Evolutionary conservation across 2,797 vertebrate species (phyloP), one percentile per base, ranked within the genome.

Genomic region (Peromyscus aztecus): DNA sequence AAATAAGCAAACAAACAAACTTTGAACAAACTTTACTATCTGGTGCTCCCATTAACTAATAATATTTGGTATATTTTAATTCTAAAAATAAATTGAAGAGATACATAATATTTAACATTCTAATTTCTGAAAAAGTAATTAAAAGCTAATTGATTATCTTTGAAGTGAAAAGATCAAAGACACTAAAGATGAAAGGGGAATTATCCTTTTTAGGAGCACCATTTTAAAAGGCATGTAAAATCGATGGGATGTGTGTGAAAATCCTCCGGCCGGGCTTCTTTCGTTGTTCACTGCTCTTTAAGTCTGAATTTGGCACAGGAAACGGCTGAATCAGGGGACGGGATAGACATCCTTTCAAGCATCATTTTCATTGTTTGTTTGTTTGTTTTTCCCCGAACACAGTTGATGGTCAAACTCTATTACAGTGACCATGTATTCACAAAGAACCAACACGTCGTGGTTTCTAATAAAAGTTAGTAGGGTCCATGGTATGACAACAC

Each of bases 111-210:
- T 10, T 43, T 67, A 93, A 85, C 61, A 91, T 82, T 89, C 43
- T 63, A 88, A 84, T 92, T 95, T 90, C 40, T 90, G 43, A 77
- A 93, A 90, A 96, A 92, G 59, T 61, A 88, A 94, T 86, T 78
- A 49, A 81, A 91, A 95, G 40, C 52, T 93, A 91, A 89, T 49
- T 86, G 61, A 78, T 93, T 95, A 89, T 94, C 63, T 94, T 94
- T 94, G 71, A 91, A 95, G 49, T 90, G 8, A 43, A 93, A 91
- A 95, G 76, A 91, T 95, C 76, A 94, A 93, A 96, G 81, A 90
- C 76, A 91, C 31, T 73, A 86, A 85, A 82, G 61, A 89, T 63
- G 78, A 92, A 96, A 97, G 78, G 75, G 90, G 89, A 93, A 94
- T 55, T 52, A 81, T 43, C 37, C 24, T 37, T 90, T 52, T 52